phyloP scores from a whole-genome alignment of 2,113 vertebrate species.

The Conger conger region DNA sequence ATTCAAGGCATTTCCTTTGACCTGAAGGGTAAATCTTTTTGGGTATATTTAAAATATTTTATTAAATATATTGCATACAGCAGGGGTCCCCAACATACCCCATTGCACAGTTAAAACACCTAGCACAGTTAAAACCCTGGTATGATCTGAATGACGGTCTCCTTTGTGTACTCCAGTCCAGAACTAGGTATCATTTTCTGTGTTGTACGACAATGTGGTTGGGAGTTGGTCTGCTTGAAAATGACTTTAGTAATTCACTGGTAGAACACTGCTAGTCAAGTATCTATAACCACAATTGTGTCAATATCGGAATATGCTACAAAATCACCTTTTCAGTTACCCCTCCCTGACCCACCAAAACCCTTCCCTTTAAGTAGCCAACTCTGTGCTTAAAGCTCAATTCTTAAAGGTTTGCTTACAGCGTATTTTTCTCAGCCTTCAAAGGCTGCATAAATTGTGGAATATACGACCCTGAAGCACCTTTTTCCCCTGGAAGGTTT shows the following conservation, averaged over 20 bases:
- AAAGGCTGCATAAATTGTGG: not conserved
- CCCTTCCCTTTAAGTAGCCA: not conserved
- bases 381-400: not conserved
- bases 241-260: not conserved
- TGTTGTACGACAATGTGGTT: not conserved
- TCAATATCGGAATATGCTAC: not conserved
- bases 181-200: not conserved
- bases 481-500: not conserved
- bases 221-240: not conserved
- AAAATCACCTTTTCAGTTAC: not conserved
- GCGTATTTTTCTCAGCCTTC: not conserved
- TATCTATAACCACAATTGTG: not conserved
- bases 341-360: not conserved
- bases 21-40: too few species aligned
- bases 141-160: not conserved
- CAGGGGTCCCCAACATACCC: too few species aligned
- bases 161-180: not conserved
- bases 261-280: not conserved
- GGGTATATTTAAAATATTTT: too few species aligned
- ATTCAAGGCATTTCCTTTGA: too few species aligned
- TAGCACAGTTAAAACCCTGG: too few species aligned
- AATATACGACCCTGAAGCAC: not conserved
- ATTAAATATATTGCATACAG: too few species aligned
- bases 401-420: not conserved
- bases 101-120: too few species aligned